phyloP scores from a whole-genome alignment of 2,888 invertebrate species.

The Caenorhabditis panamensis region DNA sequence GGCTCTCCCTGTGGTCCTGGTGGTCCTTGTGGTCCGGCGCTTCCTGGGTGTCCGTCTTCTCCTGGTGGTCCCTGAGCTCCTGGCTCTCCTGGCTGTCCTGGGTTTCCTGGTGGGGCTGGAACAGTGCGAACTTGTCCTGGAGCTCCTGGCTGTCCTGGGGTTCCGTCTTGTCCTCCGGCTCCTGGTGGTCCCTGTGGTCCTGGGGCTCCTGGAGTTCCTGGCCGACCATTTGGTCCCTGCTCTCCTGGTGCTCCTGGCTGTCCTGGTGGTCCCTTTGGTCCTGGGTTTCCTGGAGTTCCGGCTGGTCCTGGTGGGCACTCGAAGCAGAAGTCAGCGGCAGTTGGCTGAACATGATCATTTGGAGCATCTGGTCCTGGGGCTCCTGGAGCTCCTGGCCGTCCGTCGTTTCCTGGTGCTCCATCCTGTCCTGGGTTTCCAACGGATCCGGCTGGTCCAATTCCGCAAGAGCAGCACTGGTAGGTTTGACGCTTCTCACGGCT shows the following conservation, averaged over 20 bases:
- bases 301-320: constrained; percentile 73
- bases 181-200: too few relatives aligned
- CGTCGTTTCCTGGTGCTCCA: constrained; percentile 69
- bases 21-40: constrained; percentile 68
- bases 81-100: constrained; percentile 75
- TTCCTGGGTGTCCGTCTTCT: constrained; percentile 71
- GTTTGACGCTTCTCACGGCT: constrained; percentile 37
- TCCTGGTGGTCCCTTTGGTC: constrained; percentile 75
- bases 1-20: constrained; percentile 72
- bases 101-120: constrained; percentile 72
- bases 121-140: constrained; percentile 72
- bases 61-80: constrained; percentile 73
- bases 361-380: constrained; percentile 72
- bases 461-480: constrained; percentile 48
- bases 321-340: constrained; percentile 73
- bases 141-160: too few relatives aligned
- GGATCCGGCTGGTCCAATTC: constrained; percentile 69
- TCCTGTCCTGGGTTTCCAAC: constrained; percentile 65
- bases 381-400: constrained; percentile 70
- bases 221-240: too few relatives aligned
- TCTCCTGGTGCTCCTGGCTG: too few relatives aligned
- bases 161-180: too few relatives aligned
- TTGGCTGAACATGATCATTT: constrained; percentile 67
- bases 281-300: constrained; percentile 73
- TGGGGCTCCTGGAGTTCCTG: too few relatives aligned